Percentiles rank a stretch among this genome's conserved stretches.
Conservation (phyloP, 2,888 invertebrate genomes). For the Amiota communis region DNA sequence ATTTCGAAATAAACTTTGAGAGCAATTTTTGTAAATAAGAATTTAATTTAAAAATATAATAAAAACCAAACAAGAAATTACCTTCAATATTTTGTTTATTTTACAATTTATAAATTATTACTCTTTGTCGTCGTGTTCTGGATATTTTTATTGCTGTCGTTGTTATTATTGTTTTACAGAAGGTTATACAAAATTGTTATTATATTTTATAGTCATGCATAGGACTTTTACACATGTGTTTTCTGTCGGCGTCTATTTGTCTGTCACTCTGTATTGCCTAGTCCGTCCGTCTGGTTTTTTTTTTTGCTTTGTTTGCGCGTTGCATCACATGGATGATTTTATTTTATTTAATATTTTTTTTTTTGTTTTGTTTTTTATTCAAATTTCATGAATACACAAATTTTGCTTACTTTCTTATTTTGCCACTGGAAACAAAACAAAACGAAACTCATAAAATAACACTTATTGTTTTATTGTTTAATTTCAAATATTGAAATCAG, state of each 20-base stretch:
- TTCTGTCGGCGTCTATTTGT: background rate
- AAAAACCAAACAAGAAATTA: conserved; percentile 41
- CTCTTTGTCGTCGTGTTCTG: conserved; percentile 25
- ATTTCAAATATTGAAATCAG: conserved; percentile 36
- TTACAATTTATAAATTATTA: conserved; percentile 39
- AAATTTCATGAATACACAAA: background rate
- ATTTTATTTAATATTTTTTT: conserved; percentile 31
- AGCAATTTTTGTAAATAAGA: background rate
- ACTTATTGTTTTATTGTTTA: conserved; percentile 30
- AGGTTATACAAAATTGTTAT: conserved; percentile 31
- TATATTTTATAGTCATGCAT: background rate
- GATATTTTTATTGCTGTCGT: conserved; percentile 48
- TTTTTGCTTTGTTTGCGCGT: conserved; percentile 28
- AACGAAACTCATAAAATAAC: background rate
- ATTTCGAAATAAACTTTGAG: too few relatives aligned
- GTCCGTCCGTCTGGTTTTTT: background rate
- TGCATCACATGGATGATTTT: conserved; percentile 1
- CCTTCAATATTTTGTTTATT: conserved; percentile 45
- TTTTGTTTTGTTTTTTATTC: conserved; percentile 27
- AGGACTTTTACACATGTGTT: background rate
- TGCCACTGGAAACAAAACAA: too few relatives aligned
- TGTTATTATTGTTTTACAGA: conserved; percentile 36
- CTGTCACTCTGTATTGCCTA: background rate
- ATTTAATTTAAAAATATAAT: conserved; percentile 1
- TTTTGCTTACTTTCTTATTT: conserved; percentile 19